Base-by-base conservation (phyloP, 2,113 vertebrate species). In the Craseonycteris thonglongyai region DNA sequence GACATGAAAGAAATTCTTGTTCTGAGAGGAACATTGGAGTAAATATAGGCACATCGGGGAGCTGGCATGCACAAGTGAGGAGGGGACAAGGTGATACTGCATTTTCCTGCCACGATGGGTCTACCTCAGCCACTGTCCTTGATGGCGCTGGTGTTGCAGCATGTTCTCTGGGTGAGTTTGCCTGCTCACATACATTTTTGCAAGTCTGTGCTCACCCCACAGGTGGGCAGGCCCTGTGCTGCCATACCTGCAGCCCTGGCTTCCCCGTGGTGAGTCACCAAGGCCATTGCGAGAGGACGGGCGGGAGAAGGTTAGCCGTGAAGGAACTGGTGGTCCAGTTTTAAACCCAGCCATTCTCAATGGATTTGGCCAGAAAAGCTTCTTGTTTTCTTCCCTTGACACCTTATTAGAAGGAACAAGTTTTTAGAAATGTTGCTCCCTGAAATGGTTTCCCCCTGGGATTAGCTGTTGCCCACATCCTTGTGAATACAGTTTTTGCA, bases 351-450 rank as follows among this genome's bases (percentile, higher is more conserved):
- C 56, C 22, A 11, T 65, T 93, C 54, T 66, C 75, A 22, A 15
- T 47, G 45, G 72, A 91, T 87, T 75, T 87, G 65, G 86, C 75
- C 72, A n/a, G 35, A 49, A 66, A 75, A 49, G 8, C 40, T 16
- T 76, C 94, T 88, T 79, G 58, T 80, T 78, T 91, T 89, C 84
- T 69, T 76, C 49, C 42, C 7, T 10, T 47, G 92, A 69, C 71
- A 85, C 22, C 59, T 90, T 84, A 91, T 86, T 91, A 95, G 82
- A 82, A 88, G 56, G 68, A 88, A 75, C 28, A 72, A 10, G 28
- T 45, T 88, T 82, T 88, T 69, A 15, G 51, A 93, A 63, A 38
- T 38, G 88, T 56, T 61, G 40, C 35, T 80, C 1, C 66, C 0
- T 61, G 49, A 69, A 68, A 51, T 56, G 24, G 22, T 81, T 76